Percentiles rank a stretch among this genome's conserved stretches.
Evolutionary conservation across 2,797 vertebrate species (phyloP).

Genomic region (Acipenser oxyrinchus): DNA sequence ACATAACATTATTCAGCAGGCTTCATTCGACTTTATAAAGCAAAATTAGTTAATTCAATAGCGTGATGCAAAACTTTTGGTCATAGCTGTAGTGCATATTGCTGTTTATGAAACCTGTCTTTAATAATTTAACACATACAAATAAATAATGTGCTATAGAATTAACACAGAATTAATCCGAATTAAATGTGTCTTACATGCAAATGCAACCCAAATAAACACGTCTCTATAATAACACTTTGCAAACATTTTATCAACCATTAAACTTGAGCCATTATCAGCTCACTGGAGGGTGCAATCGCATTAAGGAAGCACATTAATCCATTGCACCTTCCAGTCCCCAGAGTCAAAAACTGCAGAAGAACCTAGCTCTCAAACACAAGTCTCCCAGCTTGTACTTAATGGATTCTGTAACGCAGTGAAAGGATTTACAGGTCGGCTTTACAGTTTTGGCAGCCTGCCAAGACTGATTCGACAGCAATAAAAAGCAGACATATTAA

Average conservation of each 20-base stretch:
- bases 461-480: constrained; percentile 67
- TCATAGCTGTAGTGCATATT: too few relatives aligned
- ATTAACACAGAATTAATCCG: constrained; percentile 37
- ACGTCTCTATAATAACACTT: constrained; percentile 19
- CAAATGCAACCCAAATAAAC: constrained; percentile 22
- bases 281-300: constrained; percentile 28
- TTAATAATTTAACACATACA: constrained; percentile 25
- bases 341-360: constrained; percentile 22
- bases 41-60: too few relatives aligned
- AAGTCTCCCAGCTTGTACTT: constrained; percentile 42
- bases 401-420: constrained; percentile 52
- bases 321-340: constrained; percentile 24
- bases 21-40: too few relatives aligned
- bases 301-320: constrained; percentile 36
- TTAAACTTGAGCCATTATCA: constrained; percentile 31
- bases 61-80: too few relatives aligned
- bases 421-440: constrained; percentile 60
- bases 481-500: constrained; percentile 76
- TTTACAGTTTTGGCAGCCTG: constrained; percentile 53
- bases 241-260: constrained; percentile 41
- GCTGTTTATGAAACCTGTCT: too few relatives aligned
- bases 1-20: too few relatives aligned
- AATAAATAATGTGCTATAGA: constrained; percentile 47
- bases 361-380: neutral
- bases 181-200: constrained; percentile 32